Percentiles rank a stretch among this genome's conserved stretches.
These are phyloP conservation scores for Epinotia demarniana DNA, from an alignment of 2,888 invertebrate genomes.

Conservation along the genomic window DNA sequence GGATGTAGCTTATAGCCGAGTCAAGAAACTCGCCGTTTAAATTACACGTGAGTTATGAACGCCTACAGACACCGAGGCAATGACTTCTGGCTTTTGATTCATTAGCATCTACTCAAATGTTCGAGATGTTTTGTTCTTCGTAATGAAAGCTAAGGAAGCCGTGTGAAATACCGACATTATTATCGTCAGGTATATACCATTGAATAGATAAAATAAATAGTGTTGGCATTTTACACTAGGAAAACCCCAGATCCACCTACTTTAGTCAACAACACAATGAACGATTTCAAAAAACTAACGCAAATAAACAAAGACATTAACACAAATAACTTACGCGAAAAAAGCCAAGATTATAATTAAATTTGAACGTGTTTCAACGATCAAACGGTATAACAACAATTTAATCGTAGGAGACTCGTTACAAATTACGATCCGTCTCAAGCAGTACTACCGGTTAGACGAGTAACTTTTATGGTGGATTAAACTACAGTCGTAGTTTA, in stretches of 20 bases:
- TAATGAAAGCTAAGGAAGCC: slow-evolving; percentile 45
- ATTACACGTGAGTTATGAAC: slow-evolving; percentile 78
- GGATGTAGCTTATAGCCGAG: slow-evolving; percentile 59
- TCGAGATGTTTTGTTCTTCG: slow-evolving; percentile 48
- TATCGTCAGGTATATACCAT: slow-evolving; percentile 9
- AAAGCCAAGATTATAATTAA: slow-evolving; percentile 17
- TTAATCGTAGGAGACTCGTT: slow-evolving; percentile 55
- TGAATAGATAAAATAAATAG: slow-evolving; percentile 12
- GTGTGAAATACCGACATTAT: slow-evolving; percentile 21
- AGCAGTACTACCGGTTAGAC: slow-evolving; percentile 52
- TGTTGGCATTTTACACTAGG: neutral
- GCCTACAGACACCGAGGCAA: slow-evolving; percentile 71
- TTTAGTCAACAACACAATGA: slow-evolving; percentile 6
- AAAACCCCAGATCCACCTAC: slow-evolving; percentile 4
- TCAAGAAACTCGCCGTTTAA: slow-evolving; percentile 77
- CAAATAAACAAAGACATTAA: slow-evolving; percentile 22
- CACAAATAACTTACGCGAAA: slow-evolving; percentile 6
- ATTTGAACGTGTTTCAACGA: slow-evolving; percentile 25
- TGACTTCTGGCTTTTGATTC: slow-evolving; percentile 75
- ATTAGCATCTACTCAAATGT: slow-evolving; percentile 67
- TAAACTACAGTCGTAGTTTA: slow-evolving; percentile 46
- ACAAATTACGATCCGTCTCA: slow-evolving; percentile 64
- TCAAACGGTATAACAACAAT: slow-evolving; percentile 58
- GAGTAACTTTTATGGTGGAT: slow-evolving; percentile 52
- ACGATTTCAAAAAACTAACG: slow-evolving; percentile 17